These are phyloP conservation scores for Chirona hameri DNA, from an alignment of 2,888 invertebrate genomes.

Conservation along the genomic window DNA sequence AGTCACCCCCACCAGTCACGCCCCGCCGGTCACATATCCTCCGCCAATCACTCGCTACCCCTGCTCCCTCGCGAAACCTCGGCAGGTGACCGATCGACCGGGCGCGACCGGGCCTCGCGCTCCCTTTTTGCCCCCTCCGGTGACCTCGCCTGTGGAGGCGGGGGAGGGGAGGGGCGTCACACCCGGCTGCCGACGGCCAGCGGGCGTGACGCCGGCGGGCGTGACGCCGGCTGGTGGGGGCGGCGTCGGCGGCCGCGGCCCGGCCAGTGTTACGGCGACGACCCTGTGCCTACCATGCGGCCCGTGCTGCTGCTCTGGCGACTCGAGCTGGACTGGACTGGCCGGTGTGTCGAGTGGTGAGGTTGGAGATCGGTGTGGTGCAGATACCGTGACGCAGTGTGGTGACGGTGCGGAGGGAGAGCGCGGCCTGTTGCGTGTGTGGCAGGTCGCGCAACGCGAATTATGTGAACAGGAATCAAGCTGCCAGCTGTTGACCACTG, in stretches of 20 bases:
- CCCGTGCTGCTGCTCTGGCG: neutral
- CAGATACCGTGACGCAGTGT: neutral
- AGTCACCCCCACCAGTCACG: too few species aligned
- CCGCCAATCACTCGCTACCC: too few species aligned
- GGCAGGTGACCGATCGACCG: too few species aligned
- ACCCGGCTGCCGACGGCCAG: neutral
- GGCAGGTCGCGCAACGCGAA: too few species aligned
- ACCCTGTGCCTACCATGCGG: neutral
- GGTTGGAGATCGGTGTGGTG: neutral
- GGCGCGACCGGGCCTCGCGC: too few species aligned
- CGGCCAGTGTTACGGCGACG: neutral
- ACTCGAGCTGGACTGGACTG: neutral
- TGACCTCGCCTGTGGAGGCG: neutral
- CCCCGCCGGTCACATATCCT: too few species aligned
- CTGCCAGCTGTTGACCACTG: too few species aligned
- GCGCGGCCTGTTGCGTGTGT: too few species aligned
- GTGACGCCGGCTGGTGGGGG: neutral
- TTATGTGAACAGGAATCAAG: too few species aligned
- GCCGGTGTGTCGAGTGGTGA: neutral
- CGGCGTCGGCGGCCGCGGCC: neutral
- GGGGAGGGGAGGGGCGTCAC: slow-evolving; percentile 3
- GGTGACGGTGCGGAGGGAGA: neutral
- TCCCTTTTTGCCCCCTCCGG: too few species aligned
- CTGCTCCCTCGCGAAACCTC: too few species aligned
- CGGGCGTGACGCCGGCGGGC: neutral